Evolutionary conservation across 2,113 vertebrate genomes (phyloP), one percentile per base, ranked within the genome.

Genomic region (Poeciliopsis occidentalis): DNA sequence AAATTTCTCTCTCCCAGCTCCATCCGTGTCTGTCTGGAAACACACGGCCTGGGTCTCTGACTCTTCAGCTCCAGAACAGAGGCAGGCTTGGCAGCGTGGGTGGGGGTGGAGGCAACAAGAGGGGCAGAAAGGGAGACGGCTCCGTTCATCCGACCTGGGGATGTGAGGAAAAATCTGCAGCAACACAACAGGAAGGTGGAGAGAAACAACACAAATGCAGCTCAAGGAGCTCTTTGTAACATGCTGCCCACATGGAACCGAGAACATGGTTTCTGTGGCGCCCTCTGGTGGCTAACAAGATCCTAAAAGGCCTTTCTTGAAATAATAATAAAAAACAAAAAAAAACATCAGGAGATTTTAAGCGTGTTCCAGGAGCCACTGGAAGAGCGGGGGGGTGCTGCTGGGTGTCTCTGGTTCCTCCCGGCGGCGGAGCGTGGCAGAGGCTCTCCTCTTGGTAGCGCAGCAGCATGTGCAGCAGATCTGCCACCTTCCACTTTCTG

Each of bases 401-500:
- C 24, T 80, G 72, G 24, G 68, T 70, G 2, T 87, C 89, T 54
- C 79, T 76, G 65, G 64, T 47, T 6, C 13, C 44, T 5, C 27
- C 69, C 89, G 94, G 47, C 65, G 10, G 47, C 65, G 8, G 64
- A 32, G 89, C n/a, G 27, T 85, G 89, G 0, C 73, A 68, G 61
- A 94, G 96, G 69, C 57, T 62, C 69, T 90, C 94, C 71, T 97
- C 96, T 44, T 94, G 97, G 76, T 99, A 98, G 44, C 92, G 95
- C 87, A 98, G 89, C 73, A 98, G 94, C 31, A 94, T 94, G 90
- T 97, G 97, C 47, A 98, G 94, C 70, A 99, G 94, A 75, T 97
- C 96, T 29, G 97, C 96, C 26, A 97, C 96, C 84, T 93, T 95
- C 95, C 96, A 97, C 72, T 89, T 94, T 88, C 89, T 94, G 78